A percentile compares a stretch with the other conserved stretches of the same genome.
phyloP scores from a whole-genome alignment of 2,113 vertebrate genomes.

The Trinectes maculatus region DNA sequence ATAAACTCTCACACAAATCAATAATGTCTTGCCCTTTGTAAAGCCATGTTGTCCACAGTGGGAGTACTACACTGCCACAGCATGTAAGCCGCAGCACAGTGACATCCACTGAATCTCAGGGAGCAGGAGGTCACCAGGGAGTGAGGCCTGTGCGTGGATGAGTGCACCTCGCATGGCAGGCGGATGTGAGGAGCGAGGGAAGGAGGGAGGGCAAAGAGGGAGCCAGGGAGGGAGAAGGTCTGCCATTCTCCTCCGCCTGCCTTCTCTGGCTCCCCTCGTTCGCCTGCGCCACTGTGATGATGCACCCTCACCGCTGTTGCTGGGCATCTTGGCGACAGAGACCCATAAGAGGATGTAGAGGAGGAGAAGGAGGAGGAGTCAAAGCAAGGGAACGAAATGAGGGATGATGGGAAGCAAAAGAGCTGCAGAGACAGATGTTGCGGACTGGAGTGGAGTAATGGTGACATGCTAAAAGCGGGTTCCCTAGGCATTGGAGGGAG shows the following conservation, averaged over 20 bases:
- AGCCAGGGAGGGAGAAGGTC: constrained; percentile 9
- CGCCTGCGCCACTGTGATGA: constrained; percentile 54
- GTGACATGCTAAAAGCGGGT: constrained; percentile 75
- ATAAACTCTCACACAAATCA: constrained; percentile 79
- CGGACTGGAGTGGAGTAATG: constrained; percentile 67
- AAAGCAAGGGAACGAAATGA: constrained; percentile 37
- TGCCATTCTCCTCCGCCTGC: constrained; percentile 34
- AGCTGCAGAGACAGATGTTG: constrained; percentile 75
- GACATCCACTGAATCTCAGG: constrained; percentile 65
- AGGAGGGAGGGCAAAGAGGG: constrained; percentile 2
- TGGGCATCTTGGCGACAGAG: constrained; percentile 75
- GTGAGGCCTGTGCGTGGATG: constrained; percentile 56
- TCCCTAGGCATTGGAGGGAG: constrained; percentile 55
- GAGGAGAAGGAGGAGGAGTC: constrained; percentile 60
- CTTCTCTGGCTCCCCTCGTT: constrained; percentile 31
- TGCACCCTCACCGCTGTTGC: constrained; percentile 70
- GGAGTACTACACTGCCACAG: constrained; percentile 68
- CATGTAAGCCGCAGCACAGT: constrained; percentile 58
- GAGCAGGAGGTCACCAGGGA: constrained; percentile 65
- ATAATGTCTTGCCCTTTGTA: constrained; percentile 72
- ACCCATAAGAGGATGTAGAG: constrained; percentile 72
- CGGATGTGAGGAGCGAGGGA: constrained; percentile 22
- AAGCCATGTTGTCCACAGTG: constrained; percentile 64
- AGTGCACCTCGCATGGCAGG: constrained; percentile 63
- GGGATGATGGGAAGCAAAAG: constrained; percentile 57